Conservation (phyloP, 1,140 invertebrate genomes). For the Caenorhabditis tropicalis region DNA sequence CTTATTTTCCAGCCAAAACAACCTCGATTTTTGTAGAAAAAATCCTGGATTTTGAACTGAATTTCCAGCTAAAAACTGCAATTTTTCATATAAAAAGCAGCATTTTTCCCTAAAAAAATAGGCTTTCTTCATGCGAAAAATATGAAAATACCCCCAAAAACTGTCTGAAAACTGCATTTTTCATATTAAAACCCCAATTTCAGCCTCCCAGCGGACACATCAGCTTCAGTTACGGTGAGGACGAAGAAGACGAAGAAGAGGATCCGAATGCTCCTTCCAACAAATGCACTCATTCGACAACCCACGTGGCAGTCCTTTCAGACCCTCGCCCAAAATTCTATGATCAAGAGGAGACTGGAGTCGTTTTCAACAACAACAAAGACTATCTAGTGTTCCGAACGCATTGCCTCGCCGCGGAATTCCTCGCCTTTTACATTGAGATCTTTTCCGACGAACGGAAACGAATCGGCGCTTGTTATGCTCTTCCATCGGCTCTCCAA, state of each 20-base stretch:
- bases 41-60: too few relatives aligned
- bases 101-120: too few relatives aligned
- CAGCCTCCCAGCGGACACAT: neutral
- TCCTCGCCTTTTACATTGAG: constrained; percentile 68
- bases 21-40: too few relatives aligned
- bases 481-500: constrained; percentile 66
- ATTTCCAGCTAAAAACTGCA: too few relatives aligned
- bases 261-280: neutral
- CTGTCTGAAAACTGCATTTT: too few relatives aligned
- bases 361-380: constrained; percentile 63
- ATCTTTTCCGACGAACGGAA: constrained; percentile 60
- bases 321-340: constrained; percentile 61
- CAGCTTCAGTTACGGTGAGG: constrained; percentile 23
- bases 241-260: constrained; percentile 50
- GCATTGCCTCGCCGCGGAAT: constrained; percentile 69
- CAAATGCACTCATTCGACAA: neutral
- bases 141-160: too few relatives aligned
- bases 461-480: constrained; percentile 65
- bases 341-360: constrained; percentile 62
- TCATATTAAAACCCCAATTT: too few relatives aligned
- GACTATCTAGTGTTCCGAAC: constrained; percentile 69
- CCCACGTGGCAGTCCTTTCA: constrained; percentile 24
- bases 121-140: too few relatives aligned
- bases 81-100: too few relatives aligned
- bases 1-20: too few relatives aligned